These are phyloP conservation scores for Agrochola litura DNA, from an alignment of 2,888 invertebrate genomes.

Conservation along the genomic window DNA sequence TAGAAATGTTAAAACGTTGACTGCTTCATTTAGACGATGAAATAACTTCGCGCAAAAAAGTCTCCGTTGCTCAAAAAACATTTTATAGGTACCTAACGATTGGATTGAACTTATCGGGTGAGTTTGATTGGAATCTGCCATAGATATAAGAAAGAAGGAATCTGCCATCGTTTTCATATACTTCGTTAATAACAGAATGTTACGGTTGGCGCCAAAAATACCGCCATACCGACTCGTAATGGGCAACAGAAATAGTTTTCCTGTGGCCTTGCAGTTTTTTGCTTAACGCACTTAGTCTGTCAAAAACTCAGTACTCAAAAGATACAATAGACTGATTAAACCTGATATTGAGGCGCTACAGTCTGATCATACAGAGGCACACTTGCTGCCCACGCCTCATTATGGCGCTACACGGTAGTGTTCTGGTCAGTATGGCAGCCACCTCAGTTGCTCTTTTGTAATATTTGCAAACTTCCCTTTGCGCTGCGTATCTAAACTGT, in stretches of 20 bases:
- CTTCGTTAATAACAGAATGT: constrained; percentile 24
- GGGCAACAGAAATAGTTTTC: constrained; percentile 48
- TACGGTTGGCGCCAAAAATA: constrained; percentile 43
- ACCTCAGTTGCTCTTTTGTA: constrained; percentile 5
- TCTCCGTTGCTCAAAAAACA: background rate
- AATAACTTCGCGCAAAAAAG: background rate
- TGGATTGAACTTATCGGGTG: background rate
- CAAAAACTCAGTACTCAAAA: background rate
- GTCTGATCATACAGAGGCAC: constrained; percentile 5
- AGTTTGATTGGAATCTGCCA: constrained; percentile 15
- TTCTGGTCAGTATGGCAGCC: too few relatives aligned
- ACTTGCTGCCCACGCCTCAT: constrained; percentile 11
- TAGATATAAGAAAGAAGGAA: too few relatives aligned
- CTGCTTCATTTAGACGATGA: background rate
- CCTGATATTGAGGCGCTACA: constrained; percentile 20
- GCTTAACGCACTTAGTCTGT: constrained; percentile 24
- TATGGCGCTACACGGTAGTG: constrained; percentile 6
- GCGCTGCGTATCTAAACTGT: background rate
- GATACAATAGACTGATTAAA: constrained; percentile 31
- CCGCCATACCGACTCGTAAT: constrained; percentile 23
- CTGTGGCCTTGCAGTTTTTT: constrained; percentile 58
- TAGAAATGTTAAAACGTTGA: background rate
- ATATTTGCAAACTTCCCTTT: background rate
- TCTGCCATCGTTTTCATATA: constrained; percentile 8
- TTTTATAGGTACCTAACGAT: background rate